phyloP scores from a whole-genome alignment of 1,140 invertebrate genomes.

The Branchinecta lindahli region DNA sequence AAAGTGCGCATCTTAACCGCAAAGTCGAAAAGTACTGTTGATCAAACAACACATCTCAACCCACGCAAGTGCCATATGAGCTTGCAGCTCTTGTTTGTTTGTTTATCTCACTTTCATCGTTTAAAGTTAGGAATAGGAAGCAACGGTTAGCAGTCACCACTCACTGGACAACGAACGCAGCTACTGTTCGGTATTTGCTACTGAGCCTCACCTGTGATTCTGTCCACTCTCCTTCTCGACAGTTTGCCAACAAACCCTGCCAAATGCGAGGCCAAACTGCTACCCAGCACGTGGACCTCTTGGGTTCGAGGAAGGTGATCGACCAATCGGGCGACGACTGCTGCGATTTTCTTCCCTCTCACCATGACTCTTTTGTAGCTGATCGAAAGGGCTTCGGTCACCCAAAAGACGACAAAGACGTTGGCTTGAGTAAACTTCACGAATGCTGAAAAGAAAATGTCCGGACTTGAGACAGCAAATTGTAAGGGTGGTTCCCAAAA shows the following conservation, averaged over 20 bases:
- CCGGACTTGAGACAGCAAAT: no score
- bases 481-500: no score
- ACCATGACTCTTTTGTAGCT: neutral
- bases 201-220: slow-evolving; percentile 20
- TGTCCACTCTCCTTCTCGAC: slow-evolving; percentile 19
- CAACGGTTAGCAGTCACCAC: no score
- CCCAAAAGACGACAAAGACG: neutral
- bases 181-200: no score
- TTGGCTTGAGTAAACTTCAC: neutral
- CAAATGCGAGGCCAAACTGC: slow-evolving; percentile 29
- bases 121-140: no score
- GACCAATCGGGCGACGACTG: neutral
- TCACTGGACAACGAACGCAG: no score
- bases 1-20: no score
- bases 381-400: neutral
- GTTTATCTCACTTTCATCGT: no score
- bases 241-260: slow-evolving; percentile 26
- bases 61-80: no score
- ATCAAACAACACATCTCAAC: no score
- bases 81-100: no score
- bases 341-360: neutral
- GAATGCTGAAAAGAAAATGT: neutral
- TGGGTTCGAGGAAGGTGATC: neutral
- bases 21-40: no score
- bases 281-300: slow-evolving; percentile 27